Evolutionary conservation across 2,888 invertebrate species (phyloP).

Genomic region (Heteromyza rotundicornis): DNA sequence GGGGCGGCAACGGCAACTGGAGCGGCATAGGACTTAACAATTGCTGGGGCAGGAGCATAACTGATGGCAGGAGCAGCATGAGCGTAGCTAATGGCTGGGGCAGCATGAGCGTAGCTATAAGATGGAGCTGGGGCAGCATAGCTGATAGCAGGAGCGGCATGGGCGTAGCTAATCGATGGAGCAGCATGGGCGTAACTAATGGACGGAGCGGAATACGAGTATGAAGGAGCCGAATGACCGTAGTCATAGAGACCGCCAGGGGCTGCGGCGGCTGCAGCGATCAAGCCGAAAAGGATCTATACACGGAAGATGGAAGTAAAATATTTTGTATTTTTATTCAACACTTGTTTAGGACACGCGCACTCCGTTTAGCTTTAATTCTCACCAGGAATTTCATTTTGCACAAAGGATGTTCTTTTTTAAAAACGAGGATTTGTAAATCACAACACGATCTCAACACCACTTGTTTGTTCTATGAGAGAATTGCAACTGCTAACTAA

Average conservation of each 20-base stretch:
- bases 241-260: constrained; percentile 49
- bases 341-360: neutral
- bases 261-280: constrained; percentile 41
- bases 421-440: constrained; percentile 10
- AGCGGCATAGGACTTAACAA: constrained; percentile 33
- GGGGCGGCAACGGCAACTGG: constrained; percentile 55
- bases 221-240: constrained; percentile 22
- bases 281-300: constrained; percentile 49
- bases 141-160: constrained; percentile 38
- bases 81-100: constrained; percentile 32
- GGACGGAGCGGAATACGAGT: constrained; percentile 30
- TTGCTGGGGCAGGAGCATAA: constrained; percentile 35
- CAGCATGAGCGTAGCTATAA: constrained; percentile 44
- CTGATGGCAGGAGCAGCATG: constrained; percentile 42
- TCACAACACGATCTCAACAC: neutral
- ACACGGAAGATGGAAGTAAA: constrained; percentile 11
- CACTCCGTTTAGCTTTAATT: neutral
- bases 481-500: constrained; percentile 47
- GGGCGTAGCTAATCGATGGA: constrained; percentile 38
- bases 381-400: constrained; percentile 56
- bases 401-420: neutral
- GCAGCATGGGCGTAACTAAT: constrained; percentile 36
- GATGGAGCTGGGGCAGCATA: constrained; percentile 44
- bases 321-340: neutral
- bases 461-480: constrained; percentile 33